A percentile compares a stretch with the other conserved stretches of the same genome.
Conservation (phyloP, 1,140 invertebrate genomes). For the Euschistus heros region DNA sequence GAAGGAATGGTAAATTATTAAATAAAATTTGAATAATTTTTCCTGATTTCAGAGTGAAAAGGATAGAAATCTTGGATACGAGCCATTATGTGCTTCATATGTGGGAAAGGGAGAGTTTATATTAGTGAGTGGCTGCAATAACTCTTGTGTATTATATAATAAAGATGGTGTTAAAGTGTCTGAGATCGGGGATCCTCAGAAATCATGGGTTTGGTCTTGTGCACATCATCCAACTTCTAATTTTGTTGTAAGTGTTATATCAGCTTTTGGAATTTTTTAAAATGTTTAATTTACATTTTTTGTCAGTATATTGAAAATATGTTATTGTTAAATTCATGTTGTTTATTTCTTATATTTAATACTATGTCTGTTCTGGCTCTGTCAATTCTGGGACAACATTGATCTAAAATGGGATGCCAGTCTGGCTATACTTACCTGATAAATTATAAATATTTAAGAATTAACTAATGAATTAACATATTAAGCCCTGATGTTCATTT, state of each 20-base stretch:
- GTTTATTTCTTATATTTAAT: not conserved
- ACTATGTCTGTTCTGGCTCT: too few species aligned
- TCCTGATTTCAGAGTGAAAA: conserved; percentile 28
- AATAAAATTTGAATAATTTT: not conserved
- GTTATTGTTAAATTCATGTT: not conserved
- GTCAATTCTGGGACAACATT: too few species aligned
- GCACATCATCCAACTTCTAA: conserved; percentile 61
- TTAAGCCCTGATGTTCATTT: too few species aligned
- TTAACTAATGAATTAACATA: too few species aligned
- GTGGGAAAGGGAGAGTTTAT: conserved; percentile 76
- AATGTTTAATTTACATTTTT: conserved; percentile 10
- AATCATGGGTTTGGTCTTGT: conserved; percentile 80
- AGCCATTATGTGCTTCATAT: conserved; percentile 66
- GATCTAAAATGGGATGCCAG: too few species aligned
- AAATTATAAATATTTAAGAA: too few species aligned
- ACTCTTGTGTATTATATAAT: conserved; percentile 64
- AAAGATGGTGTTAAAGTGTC: conserved; percentile 73
- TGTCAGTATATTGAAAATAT: not conserved
- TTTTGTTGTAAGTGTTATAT: conserved; percentile 48
- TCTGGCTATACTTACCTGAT: too few species aligned
- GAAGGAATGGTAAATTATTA: too few species aligned
- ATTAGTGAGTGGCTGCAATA: conserved; percentile 73
- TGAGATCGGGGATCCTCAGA: conserved; percentile 57
- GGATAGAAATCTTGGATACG: conserved; percentile 55
- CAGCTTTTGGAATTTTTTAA: too few species aligned